phyloP scores from a whole-genome alignment of 2,113 vertebrate species.

The Tupaia tana region DNA sequence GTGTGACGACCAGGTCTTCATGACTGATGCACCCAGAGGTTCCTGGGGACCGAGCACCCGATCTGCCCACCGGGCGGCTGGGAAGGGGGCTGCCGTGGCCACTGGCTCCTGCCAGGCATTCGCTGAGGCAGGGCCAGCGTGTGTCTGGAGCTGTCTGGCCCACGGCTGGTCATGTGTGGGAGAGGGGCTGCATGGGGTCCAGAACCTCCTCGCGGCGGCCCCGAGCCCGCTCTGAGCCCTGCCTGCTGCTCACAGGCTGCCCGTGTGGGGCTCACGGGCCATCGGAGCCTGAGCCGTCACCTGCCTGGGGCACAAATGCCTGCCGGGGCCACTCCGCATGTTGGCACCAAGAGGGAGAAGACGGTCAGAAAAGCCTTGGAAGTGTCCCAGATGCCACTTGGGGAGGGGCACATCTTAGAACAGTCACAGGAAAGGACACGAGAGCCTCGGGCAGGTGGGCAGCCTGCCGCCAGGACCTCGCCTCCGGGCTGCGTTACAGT shows the following conservation, averaged over 20 bases:
- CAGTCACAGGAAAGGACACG: neutral
- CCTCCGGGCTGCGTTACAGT: constrained; percentile 74
- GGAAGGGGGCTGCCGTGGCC: neutral
- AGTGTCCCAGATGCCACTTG: neutral
- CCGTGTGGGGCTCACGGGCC: no score
- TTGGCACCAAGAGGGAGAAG: neutral
- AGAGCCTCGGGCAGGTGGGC: neutral
- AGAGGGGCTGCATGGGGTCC: rapidly evolving
- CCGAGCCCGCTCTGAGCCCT: no score
- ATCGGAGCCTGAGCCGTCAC: neutral
- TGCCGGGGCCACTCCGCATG: neutral
- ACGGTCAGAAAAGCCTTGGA: constrained; percentile 8
- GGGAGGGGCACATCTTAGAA: constrained; percentile 49
- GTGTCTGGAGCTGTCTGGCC: neutral
- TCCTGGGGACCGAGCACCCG: neutral
- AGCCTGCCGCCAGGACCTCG: neutral
- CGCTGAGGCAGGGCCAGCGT: neutral
- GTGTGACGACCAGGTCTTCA: neutral
- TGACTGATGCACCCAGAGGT: neutral
- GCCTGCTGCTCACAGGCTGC: neutral
- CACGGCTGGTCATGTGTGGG: neutral
- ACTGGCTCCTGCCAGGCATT: neutral
- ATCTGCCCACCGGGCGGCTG: neutral
- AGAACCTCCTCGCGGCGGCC: neutral
- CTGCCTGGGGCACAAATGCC: neutral